A percentile compares a stretch with the other conserved stretches of the same genome.
Evolutionary conservation across 2,797 vertebrate genomes (phyloP).

Genomic region (Pangasius krempfi): DNA sequence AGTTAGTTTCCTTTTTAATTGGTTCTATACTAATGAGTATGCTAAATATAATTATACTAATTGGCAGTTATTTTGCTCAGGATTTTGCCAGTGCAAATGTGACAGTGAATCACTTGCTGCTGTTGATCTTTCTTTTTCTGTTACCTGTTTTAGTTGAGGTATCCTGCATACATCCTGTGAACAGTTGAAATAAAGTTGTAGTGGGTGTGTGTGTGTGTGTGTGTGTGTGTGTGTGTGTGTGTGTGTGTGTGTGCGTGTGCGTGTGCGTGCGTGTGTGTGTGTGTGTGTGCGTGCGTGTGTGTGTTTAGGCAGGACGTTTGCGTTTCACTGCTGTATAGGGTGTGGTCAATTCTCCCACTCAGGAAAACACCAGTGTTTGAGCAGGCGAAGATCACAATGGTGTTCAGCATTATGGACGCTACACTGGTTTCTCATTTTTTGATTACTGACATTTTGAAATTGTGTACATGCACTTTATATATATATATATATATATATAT

Average conservation of each 20-base stretch:
- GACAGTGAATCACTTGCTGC: not conserved
- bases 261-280: not conserved
- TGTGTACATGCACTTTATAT: not conserved
- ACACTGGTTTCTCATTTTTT: not conserved
- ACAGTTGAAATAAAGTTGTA: not conserved
- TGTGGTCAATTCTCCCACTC: conserved; percentile 7
- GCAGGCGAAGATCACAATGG: not conserved
- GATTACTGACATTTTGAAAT: not conserved
- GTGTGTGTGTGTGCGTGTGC: not conserved
- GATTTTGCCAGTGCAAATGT: not conserved
- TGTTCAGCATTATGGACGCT: not conserved
- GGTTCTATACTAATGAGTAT: not conserved
- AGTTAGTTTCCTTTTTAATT: not conserved
- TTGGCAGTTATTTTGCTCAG: not conserved
- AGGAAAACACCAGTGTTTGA: conserved; percentile 7
- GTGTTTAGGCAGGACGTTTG: not conserved
- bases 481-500: no score
- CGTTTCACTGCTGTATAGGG: conserved; percentile 25
- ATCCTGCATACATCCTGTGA: conserved; percentile 44
- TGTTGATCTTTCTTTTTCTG: conserved; percentile 1
- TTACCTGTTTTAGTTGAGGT: conserved; percentile 18
- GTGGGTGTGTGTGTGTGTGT: not conserved
- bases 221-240: conserved; percentile 9
- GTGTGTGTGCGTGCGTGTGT: conserved; percentile 1
- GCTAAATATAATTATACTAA: not conserved